Evolutionary conservation across 2,797 vertebrate species (phyloP), one percentile per base, ranked within the genome.

Genomic region (Danionella dracula): DNA sequence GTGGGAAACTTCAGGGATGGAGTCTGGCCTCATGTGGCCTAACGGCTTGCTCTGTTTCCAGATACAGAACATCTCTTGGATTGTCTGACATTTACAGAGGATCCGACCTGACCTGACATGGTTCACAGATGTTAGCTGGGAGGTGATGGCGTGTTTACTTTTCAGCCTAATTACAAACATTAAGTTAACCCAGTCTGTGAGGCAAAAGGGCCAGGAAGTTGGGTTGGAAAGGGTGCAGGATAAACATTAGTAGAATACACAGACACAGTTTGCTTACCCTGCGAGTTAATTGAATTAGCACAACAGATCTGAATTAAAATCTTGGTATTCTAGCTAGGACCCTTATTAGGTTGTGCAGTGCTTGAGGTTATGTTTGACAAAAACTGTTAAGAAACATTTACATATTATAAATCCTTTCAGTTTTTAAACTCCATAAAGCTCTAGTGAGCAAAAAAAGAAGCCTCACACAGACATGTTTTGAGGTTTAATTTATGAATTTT

Each of bases 111-210:
- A 81, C 74, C 79, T 80, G 82, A 85, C 76, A 76, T 45, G 64
- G 53, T 56, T 81, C 74, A 77, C 57, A 84, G 81, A 78, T 77
- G 82, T 74, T 61, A 9, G 27, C 20, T 17, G 8, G 11, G 13
- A 44, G 31, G 17, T 23, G 55, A 13, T 40, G 70, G 74, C 76
- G 65, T 76, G 10, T 23, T 46, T 46, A 13, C 35, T 1, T 1
- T 55, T 48, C 63, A 67, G 70, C 53, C 65, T 79, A 83, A 88
- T 89, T 86, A 83, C 70, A 68, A 58, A 79, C 73, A 90, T 86
- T 78, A 86, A 75, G 72, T 75, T 76, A 58, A 56, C 74, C 40
- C 78, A 79, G 77, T 67, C 71, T 67, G 70, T 19, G 42, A 65
- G 73, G 74, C 8, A 74, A 83, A 35, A 73, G 58, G 44, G 55